Percentiles rank a stretch among this genome's conserved stretches.
These are phyloP conservation scores for Sardinella longiceps DNA, from an alignment of 2,797 vertebrate species.

Conservation along the genomic window DNA sequence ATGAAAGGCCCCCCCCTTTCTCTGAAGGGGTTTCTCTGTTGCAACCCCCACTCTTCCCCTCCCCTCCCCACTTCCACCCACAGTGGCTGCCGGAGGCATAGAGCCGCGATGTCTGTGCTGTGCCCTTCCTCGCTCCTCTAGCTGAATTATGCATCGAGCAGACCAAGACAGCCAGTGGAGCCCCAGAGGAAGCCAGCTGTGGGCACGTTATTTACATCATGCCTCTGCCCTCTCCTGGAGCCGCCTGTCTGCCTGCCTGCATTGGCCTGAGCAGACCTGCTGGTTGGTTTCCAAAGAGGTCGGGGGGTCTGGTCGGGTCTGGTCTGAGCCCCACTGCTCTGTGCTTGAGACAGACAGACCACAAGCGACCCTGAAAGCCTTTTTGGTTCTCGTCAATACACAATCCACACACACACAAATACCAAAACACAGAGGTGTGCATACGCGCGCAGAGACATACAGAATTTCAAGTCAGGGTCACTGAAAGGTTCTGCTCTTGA, in stretches of 20 bases:
- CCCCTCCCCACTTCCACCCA: background rate
- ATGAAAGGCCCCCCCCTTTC: background rate
- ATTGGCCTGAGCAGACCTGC: background rate
- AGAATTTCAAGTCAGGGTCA: background rate
- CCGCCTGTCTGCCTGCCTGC: background rate
- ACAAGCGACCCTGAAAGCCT: background rate
- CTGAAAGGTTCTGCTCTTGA: background rate
- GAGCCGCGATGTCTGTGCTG: background rate
- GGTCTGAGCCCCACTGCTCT: background rate
- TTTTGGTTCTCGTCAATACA: background rate
- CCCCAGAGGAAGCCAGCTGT: background rate
- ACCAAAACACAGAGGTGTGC: background rate
- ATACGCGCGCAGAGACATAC: background rate
- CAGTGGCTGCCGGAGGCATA: background rate
- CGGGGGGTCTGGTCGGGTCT: background rate
- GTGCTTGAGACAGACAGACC: background rate
- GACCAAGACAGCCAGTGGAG: background rate
- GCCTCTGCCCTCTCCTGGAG: background rate
- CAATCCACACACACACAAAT: background rate
- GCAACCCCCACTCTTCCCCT: background rate
- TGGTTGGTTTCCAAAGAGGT: background rate
- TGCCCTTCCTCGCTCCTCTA: constrained; percentile 26
- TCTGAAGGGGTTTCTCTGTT: background rate
- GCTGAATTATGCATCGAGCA: constrained; percentile 35
- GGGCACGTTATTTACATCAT: background rate